Evolutionary conservation across 2,797 vertebrate genomes (phyloP), one percentile per base, ranked within the genome.

Genomic region (Cichlasoma orientale): DNA sequence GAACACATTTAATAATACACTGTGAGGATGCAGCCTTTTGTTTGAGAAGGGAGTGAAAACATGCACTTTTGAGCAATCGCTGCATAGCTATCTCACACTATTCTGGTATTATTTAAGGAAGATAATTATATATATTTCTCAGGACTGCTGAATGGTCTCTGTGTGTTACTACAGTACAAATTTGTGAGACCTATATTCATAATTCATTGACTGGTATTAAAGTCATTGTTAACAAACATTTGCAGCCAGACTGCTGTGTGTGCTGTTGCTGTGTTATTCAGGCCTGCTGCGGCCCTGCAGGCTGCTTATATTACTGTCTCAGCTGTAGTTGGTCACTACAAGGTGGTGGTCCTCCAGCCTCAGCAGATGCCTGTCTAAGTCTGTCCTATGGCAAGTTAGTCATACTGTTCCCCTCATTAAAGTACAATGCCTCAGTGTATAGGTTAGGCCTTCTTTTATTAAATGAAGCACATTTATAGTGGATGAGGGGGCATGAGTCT

Each of bases 291-390:
- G 6, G 56, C 59, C 82, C 75, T 71, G 55, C 47, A 79, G 83
- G 72, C 70, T 44, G 56, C 71, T 55, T 74, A 72, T 31, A 63
- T 88, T 75, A 76, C 55, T 68, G 80, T 66, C 77, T 79, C 82
- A 87, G 72, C 44, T 84, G 74, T 70, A 79, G 82, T 74, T 25
- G 54, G 69, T 78, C 44, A 78, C 78, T 78, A 38, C 70, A 74
- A 70, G 74, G 88, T 72, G 84, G 85, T 90, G 81, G 86, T 70
- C 78, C 83, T 86, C 68, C 72, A 69, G 80, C 74, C 58, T 78
- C 74, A 78, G 76, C 88, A 87, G 87, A 92, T 90, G 87, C 82
- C 85, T 86, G 84, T 89, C 78, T 2, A 23, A 77, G 31, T 68
- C 29, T 44, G 3, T 73, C 82, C 79, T n/a, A 12, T 4, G 57